These are phyloP conservation scores for Drosophila mercatorum DNA, from an alignment of 2,888 invertebrate species.

Conservation along the genomic window DNA sequence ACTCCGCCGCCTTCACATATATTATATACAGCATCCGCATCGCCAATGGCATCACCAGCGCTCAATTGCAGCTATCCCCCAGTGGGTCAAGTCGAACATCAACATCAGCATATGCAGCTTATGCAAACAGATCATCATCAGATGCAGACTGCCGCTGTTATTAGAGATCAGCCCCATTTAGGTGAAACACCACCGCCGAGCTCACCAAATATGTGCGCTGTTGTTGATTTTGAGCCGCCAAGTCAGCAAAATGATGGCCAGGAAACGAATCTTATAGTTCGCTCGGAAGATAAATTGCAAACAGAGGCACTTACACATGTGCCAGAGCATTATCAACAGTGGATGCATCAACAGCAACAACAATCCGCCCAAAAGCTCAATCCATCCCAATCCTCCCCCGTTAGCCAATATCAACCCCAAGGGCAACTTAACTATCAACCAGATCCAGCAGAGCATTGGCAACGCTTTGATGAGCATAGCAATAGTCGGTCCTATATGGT, in stretches of 20 bases:
- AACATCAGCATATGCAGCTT: constrained; percentile 13
- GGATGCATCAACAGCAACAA: constrained; percentile 60
- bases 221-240: constrained; percentile 73
- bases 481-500: constrained; percentile 44
- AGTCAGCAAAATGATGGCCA: constrained; percentile 31
- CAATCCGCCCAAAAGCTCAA: constrained; percentile 36
- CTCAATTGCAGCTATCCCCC: constrained; percentile 75
- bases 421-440: constrained; percentile 21
- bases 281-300: constrained; percentile 13
- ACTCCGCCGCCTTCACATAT: constrained; percentile 73
- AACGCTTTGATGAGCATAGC: constrained; percentile 57
- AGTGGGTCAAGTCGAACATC: constrained; percentile 44
- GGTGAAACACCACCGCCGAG: constrained; percentile 77
- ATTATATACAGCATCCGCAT: constrained; percentile 71
- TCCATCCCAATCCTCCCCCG: constrained; percentile 26
- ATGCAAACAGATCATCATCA: constrained; percentile 30
- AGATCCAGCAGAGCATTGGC: constrained; percentile 51
- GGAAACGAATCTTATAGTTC: constrained; percentile 22
- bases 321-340: constrained; percentile 64
- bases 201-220: constrained; percentile 74
- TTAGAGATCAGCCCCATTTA: constrained; percentile 56
- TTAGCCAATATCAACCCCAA: constrained; percentile 21
- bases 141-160: constrained; percentile 7
- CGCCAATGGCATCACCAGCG: constrained; percentile 83
- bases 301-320: constrained; percentile 31